These are phyloP conservation scores for Rhagonycha fulva DNA, from an alignment of 2,888 invertebrate species.

Conservation along the genomic window DNA sequence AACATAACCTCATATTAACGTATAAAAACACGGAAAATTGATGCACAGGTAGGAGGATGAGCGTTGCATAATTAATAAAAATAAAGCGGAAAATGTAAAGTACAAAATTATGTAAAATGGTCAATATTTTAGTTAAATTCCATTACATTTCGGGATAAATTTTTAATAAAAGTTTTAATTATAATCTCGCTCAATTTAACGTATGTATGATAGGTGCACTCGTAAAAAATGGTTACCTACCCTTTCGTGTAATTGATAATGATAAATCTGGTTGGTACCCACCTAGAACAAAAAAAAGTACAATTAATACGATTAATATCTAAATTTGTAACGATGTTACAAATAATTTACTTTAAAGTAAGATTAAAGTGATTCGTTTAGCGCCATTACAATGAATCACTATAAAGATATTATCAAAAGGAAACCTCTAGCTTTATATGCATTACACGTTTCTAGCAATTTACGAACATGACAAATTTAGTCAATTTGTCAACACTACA, in stretches of 20 bases:
- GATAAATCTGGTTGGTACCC: not conserved
- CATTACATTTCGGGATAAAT: not conserved
- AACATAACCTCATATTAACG: not conserved
- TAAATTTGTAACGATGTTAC: not conserved
- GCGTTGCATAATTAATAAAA: not conserved
- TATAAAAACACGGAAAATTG: not conserved
- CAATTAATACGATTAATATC: not conserved
- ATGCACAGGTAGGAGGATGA: not conserved
- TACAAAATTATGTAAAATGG: not conserved
- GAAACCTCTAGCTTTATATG: slow-evolving; percentile 22
- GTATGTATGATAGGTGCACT: not conserved
- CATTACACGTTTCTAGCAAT: slow-evolving; percentile 26
- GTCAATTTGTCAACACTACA: slow-evolving; percentile 30
- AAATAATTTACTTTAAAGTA: not conserved
- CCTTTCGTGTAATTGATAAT: not conserved
- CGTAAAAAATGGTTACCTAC: not conserved
- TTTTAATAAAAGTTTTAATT: not conserved
- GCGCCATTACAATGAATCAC: slow-evolving; percentile 19
- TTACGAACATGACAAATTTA: slow-evolving; percentile 28
- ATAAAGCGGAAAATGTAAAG: not conserved
- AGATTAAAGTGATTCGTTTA: slow-evolving; percentile 17
- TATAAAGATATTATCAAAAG: slow-evolving; percentile 16
- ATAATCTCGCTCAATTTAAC: not conserved
- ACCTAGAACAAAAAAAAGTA: not conserved
- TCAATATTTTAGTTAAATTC: not conserved